These are phyloP conservation scores for Dryocosmus kuriphilus DNA, from an alignment of 2,888 invertebrate species.

Conservation along the genomic window DNA sequence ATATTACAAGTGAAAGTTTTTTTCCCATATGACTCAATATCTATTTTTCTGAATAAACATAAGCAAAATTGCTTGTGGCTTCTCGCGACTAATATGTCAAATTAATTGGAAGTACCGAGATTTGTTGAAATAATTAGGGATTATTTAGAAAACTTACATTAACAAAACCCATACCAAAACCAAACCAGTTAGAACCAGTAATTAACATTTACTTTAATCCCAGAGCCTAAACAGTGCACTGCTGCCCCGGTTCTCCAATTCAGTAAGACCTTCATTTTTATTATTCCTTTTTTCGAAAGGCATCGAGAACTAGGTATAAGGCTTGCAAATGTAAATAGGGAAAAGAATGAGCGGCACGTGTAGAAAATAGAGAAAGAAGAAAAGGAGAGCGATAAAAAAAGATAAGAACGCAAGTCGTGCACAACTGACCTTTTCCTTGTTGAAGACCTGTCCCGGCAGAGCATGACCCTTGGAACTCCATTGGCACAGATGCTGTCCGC, in stretches of 20 bases:
- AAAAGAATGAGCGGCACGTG: constrained; percentile 28
- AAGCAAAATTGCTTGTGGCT: too few relatives aligned
- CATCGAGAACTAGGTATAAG: not conserved
- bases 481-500: constrained; percentile 74
- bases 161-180: too few relatives aligned
- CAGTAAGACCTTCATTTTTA: constrained; percentile 11
- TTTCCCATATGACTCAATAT: too few relatives aligned
- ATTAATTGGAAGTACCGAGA: too few relatives aligned
- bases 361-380: constrained; percentile 40
- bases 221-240: constrained; percentile 10
- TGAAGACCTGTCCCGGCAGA: constrained; percentile 71
- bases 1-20: too few relatives aligned
- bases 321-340: constrained; percentile 15
- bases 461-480: constrained; percentile 75
- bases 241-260: not conserved
- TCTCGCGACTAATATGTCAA: too few relatives aligned
- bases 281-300: not conserved
- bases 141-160: too few relatives aligned
- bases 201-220: not conserved
- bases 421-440: constrained; percentile 74
- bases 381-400: constrained; percentile 44
- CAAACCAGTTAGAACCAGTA: constrained; percentile 5
- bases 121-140: too few relatives aligned
- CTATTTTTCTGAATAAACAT: too few relatives aligned
- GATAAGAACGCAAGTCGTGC: constrained; percentile 44